Base-by-base conservation (phyloP, 2,797 vertebrate genomes). In the Amazonetta brasiliensis region DNA sequence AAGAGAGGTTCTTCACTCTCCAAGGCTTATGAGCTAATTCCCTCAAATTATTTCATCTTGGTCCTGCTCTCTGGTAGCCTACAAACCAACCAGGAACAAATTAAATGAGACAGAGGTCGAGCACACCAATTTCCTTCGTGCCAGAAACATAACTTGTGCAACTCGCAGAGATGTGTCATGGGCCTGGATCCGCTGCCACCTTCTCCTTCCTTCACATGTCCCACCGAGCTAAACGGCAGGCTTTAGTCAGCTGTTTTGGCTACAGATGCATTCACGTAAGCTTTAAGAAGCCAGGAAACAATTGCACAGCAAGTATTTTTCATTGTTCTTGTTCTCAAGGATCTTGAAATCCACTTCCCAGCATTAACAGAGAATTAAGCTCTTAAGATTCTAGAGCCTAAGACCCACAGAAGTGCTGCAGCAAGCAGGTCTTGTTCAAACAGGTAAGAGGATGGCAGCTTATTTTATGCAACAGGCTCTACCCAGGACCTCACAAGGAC, bases 291-390 rank as follows among this genome's bases (percentile, higher is more conserved):
- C 18, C 75, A 91, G 64, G 48, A 68, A 91, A 94, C 62, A 94
- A 91, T 10, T 81, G 74, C 46, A 89, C 39, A 73, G 54, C 39
- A 73, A 84, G 35, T 67, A 78, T 63, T 94, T 86, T 76, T 33
- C 67, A 77, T 55, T 84, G 63, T 43, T 81, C 55, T 82, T 86
- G 18, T 44, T 62, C 84, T 92, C 64, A 58, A 84, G 86, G 60
- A 84, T 77, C 86, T 86, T n/a, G 58, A 92, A 91, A 90, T 88
- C 76, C 37, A 74, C 75, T 73, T 92, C 60, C 75, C 56, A 64
- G 71, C 43, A 66, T 52, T 91, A 86, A 79, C 3, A 52, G 21
- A 76, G 35, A 89, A 84, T 88, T 86, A 96, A 88, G 59, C 12
- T 87, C 60, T 84, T 84, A 79, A 80, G 72, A 80, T 62, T 46